Conservation (phyloP, 2,888 invertebrate species). For the Carpatolechia fugitivella region DNA sequence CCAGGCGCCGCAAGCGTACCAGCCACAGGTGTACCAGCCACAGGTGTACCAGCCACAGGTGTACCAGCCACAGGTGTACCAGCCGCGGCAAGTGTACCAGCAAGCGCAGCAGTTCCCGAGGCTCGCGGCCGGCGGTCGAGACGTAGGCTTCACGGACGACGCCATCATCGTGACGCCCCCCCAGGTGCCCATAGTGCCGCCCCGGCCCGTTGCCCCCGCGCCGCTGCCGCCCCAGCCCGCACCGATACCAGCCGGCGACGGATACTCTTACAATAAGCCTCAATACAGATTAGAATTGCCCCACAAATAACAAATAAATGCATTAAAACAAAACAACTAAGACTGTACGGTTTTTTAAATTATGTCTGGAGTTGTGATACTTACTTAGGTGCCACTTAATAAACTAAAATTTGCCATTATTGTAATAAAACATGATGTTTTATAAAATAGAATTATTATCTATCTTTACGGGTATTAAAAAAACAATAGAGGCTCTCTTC, state of each 20-base stretch:
- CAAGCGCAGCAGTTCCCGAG: slow-evolving; percentile 37
- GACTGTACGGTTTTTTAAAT: neutral
- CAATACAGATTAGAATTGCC: slow-evolving; percentile 64
- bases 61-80: slow-evolving; percentile 24
- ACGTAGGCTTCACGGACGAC: slow-evolving; percentile 67
- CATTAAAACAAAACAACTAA: neutral
- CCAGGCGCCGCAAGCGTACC: slow-evolving; percentile 15
- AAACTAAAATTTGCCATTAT: neutral
- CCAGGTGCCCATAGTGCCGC: slow-evolving; percentile 49
- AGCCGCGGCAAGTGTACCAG: slow-evolving; percentile 30
- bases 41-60: slow-evolving; percentile 14
- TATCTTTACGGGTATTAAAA: slow-evolving; percentile 22
- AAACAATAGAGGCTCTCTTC: slow-evolving; percentile 21
- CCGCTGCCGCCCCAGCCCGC: slow-evolving; percentile 36
- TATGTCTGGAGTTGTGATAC: neutral
- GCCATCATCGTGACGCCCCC: slow-evolving; percentile 71
- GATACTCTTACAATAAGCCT: slow-evolving; percentile 67
- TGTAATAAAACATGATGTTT: neutral
- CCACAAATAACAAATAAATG: slow-evolving; percentile 44
- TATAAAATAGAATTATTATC: neutral
- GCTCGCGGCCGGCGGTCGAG: slow-evolving; percentile 49
- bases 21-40: slow-evolving; percentile 15
- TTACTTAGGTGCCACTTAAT: neutral
- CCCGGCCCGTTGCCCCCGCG: slow-evolving; percentile 37
- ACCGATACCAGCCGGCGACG: slow-evolving; percentile 37